Evolutionary conservation across 2,888 invertebrate genomes (phyloP).

Genomic region (Mythimna pallens): DNA sequence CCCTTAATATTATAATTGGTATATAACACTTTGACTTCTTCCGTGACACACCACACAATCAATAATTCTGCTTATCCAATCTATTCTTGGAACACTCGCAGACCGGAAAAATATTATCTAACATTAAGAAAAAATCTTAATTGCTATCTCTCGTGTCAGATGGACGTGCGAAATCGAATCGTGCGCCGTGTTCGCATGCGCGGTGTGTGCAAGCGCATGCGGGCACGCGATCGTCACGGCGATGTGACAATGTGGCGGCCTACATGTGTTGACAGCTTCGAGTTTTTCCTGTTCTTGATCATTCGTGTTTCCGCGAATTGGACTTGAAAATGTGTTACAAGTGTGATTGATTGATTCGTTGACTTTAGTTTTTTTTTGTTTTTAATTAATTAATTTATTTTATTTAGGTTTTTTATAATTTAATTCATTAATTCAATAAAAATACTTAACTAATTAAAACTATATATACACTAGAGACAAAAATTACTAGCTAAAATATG

Average conservation of each 20-base stretch:
- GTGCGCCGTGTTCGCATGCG: slow-evolving; percentile 56
- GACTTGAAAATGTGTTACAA: slow-evolving; percentile 20
- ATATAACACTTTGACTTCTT: not conserved
- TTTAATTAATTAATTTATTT: too few species aligned
- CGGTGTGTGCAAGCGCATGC: slow-evolving; percentile 40
- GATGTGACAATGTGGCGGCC: slow-evolving; percentile 61
- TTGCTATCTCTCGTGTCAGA: slow-evolving; percentile 63
- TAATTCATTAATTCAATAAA: too few species aligned
- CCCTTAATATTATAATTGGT: too few species aligned
- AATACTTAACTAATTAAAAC: too few species aligned
- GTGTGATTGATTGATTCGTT: slow-evolving; percentile 5
- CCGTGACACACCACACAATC: slow-evolving; percentile 24
- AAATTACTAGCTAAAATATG: too few species aligned
- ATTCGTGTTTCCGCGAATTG: slow-evolving; percentile 43
- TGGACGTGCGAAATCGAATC: slow-evolving; percentile 62
- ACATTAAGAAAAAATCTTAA: slow-evolving; percentile 64
- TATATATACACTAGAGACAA: too few species aligned
- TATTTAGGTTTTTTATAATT: too few species aligned
- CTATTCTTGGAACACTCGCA: slow-evolving; percentile 47
- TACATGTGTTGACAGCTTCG: slow-evolving; percentile 57
- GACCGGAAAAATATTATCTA: slow-evolving; percentile 68
- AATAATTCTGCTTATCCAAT: slow-evolving; percentile 46
- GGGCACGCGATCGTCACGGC: slow-evolving; percentile 61
- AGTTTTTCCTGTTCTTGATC: slow-evolving; percentile 54
- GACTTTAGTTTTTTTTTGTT: too few species aligned